Percentiles rank a stretch among this genome's conserved stretches.
These are phyloP conservation scores for Metellina segmentata DNA, from an alignment of 2,888 invertebrate genomes.

Conservation along the genomic window DNA sequence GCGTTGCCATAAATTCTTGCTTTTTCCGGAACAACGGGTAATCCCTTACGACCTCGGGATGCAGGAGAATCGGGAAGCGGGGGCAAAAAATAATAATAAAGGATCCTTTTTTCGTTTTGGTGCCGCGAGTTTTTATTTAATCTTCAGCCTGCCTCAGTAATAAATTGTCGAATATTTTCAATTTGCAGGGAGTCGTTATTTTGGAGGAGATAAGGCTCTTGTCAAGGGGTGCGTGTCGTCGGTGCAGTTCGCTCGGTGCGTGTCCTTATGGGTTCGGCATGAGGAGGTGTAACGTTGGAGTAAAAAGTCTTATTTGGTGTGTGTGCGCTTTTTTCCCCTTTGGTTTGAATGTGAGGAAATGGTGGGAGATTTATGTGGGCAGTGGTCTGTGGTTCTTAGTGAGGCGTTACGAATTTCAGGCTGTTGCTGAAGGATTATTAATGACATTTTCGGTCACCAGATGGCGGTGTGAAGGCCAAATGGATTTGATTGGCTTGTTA, in stretches of 20 bases:
- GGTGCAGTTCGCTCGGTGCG: not conserved
- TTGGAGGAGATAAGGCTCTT: not conserved
- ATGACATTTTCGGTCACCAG: too few relatives aligned
- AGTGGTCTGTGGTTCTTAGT: too few relatives aligned
- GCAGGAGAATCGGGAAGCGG: too few relatives aligned
- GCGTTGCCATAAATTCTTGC: constrained; percentile 42
- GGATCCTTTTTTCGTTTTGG: constrained; percentile 8
- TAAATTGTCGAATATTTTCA: constrained; percentile 31
- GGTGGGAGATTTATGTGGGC: too few relatives aligned
- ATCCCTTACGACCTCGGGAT: constrained; percentile 1
- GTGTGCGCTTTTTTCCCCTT: too few relatives aligned
- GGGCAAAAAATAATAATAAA: constrained; percentile 10
- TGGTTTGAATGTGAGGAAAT: too few relatives aligned
- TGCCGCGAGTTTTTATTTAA: not conserved
- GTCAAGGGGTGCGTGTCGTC: not conserved
- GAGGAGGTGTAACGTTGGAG: not conserved
- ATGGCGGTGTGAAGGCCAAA: too few relatives aligned
- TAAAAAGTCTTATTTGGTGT: not conserved
- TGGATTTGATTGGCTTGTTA: too few relatives aligned
- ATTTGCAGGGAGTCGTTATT: constrained; percentile 9
- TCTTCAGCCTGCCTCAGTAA: not conserved
- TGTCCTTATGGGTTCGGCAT: too few relatives aligned
- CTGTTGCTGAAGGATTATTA: too few relatives aligned
- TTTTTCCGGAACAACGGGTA: constrained; percentile 4
- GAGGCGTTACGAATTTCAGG: too few relatives aligned